Percentiles rank a stretch among this genome's conserved stretches.
Evolutionary conservation across 2,888 invertebrate species (phyloP).

Genomic region (Leucozona laternaria): DNA sequence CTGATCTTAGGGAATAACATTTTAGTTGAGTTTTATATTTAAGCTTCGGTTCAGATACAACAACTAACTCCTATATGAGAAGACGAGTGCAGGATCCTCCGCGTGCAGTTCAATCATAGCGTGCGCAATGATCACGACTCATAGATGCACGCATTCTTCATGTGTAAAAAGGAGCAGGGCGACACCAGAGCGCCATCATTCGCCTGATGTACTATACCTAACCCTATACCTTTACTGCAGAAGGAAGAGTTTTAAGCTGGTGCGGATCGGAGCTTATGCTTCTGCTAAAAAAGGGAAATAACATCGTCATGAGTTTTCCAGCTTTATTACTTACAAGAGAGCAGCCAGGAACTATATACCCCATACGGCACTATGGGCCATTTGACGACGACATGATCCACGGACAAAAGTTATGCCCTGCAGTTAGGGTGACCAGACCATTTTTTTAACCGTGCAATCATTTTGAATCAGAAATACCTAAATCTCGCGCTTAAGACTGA

Average conservation of each 20-base stretch:
- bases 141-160: slow-evolving; percentile 75
- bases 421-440: slow-evolving; percentile 7
- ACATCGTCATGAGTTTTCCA: slow-evolving; percentile 75
- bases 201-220: slow-evolving; percentile 3
- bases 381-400: slow-evolving; percentile 61
- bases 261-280: neutral
- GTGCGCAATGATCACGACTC: slow-evolving; percentile 76
- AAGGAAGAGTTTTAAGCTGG: slow-evolving; percentile 18
- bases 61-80: neutral
- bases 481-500: too few relatives aligned
- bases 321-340: slow-evolving; percentile 67
- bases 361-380: slow-evolving; percentile 7
- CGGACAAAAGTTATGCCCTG: slow-evolving; percentile 19
- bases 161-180: slow-evolving; percentile 64
- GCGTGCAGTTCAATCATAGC: slow-evolving; percentile 76
- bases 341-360: neutral
- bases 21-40: slow-evolving; percentile 46
- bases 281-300: slow-evolving; percentile 61
- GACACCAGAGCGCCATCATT: slow-evolving; percentile 69
- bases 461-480: too few relatives aligned
- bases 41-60: slow-evolving; percentile 21
- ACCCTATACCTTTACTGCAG: neutral
- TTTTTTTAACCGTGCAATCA: neutral
- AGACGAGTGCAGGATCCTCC: slow-evolving; percentile 45
- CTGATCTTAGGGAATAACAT: slow-evolving; percentile 29